Evolutionary conservation across 2,888 invertebrate genomes (phyloP).

Genomic region (Mamestra brassicae): DNA sequence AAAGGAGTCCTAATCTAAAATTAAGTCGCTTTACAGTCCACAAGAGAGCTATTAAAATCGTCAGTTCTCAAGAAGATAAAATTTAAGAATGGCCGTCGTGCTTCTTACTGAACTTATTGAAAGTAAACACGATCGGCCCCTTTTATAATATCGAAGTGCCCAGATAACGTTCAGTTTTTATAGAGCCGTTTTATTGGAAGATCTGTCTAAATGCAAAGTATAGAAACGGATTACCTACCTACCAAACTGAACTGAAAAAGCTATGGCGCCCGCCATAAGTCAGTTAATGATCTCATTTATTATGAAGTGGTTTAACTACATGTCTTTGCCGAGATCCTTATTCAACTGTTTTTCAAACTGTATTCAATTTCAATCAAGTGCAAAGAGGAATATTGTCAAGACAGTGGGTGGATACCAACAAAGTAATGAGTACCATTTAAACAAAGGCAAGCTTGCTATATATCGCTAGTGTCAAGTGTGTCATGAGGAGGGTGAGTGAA

Average conservation of each 20-base stretch:
- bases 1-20: not conserved
- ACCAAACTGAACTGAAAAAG: slow-evolving; percentile 67
- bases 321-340: slow-evolving; percentile 13
- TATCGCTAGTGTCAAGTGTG: slow-evolving; percentile 46
- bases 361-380: not conserved
- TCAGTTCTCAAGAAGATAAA: slow-evolving; percentile 16
- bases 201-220: slow-evolving; percentile 49
- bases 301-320: slow-evolving; percentile 35
- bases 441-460: slow-evolving; percentile 17
- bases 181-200: slow-evolving; percentile 53
- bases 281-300: slow-evolving; percentile 66
- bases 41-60: slow-evolving; percentile 17
- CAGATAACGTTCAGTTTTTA: slow-evolving; percentile 43
- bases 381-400: not conserved
- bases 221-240: slow-evolving; percentile 44
- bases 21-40: slow-evolving; percentile 9
- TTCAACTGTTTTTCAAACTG: slow-evolving; percentile 5
- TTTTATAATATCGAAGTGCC: slow-evolving; percentile 65
- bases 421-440: not conserved
- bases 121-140: slow-evolving; percentile 63
- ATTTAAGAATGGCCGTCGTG: slow-evolving; percentile 30
- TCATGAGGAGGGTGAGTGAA: slow-evolving; percentile 63
- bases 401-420: not conserved
- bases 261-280: slow-evolving; percentile 54
- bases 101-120: slow-evolving; percentile 58